These are phyloP conservation scores for Furcifer pardalis DNA, from an alignment of 2,797 vertebrate species.

Conservation along the genomic window DNA sequence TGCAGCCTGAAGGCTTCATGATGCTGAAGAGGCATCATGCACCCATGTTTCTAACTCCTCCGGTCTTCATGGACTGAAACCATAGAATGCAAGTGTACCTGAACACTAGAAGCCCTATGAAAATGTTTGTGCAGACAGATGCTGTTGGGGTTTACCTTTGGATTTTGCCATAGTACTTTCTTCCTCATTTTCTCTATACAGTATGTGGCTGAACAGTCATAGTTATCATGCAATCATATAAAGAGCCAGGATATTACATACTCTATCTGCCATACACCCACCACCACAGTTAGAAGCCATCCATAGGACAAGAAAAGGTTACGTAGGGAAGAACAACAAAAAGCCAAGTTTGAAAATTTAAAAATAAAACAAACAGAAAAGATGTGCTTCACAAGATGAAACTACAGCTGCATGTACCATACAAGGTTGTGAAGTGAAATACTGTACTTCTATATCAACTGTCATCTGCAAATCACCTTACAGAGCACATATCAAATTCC, in stretches of 20 bases:
- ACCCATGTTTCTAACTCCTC: neutral
- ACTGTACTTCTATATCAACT: neutral
- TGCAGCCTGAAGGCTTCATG: neutral
- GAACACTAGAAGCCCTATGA: neutral
- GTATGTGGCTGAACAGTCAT: neutral
- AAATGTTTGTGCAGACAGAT: neutral
- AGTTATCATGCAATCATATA: neutral
- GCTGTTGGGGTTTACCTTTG: neutral
- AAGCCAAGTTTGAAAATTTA: no score
- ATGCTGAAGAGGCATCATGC: neutral
- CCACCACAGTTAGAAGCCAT: neutral
- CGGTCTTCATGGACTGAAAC: neutral
- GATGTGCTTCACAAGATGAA: neutral
- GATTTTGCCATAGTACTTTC: neutral
- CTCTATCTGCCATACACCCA: neutral
- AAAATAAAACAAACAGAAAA: neutral
- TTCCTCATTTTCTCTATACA: neutral
- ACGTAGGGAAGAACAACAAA: neutral
- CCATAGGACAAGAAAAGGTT: neutral
- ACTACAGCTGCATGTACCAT: neutral
- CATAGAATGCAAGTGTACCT: neutral
- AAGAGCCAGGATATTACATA: neutral
- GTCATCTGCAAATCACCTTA: neutral
- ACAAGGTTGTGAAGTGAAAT: neutral
- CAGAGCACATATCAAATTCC: neutral